Conservation (phyloP, 2,113 vertebrate species). For the Eolophus roseicapilla region DNA sequence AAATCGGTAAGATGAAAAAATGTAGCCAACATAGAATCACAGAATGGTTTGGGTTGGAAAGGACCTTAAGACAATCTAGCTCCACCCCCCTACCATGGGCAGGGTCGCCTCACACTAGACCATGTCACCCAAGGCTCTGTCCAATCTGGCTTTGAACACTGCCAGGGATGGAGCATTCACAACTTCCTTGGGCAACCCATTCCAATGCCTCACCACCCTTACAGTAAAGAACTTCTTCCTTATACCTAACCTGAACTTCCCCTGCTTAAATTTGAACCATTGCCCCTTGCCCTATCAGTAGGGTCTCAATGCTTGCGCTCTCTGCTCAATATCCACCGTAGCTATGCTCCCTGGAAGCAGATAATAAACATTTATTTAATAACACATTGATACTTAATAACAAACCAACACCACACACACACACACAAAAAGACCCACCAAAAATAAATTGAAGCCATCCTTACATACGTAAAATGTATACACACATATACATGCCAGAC, state of each 20-base stretch:
- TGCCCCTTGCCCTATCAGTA: background rate
- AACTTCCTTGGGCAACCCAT: background rate
- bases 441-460: background rate
- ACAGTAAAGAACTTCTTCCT: background rate
- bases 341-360: background rate
- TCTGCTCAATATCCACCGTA: background rate
- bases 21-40: background rate
- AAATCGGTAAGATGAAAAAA: background rate
- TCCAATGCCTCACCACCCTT: background rate
- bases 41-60: background rate
- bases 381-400: background rate
- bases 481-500: background rate
- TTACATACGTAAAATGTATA: background rate
- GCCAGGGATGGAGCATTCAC: background rate
- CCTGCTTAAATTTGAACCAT: background rate
- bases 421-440: rapidly evolving
- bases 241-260: background rate
- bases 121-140: background rate
- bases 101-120: background rate
- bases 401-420: background rate
- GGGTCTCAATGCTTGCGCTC: background rate
- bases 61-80: background rate
- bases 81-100: background rate
- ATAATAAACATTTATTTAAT: background rate
- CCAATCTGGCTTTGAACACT: background rate